Base-by-base conservation (phyloP, 2,888 invertebrate genomes). In the Allophyes oxyacanthae region DNA sequence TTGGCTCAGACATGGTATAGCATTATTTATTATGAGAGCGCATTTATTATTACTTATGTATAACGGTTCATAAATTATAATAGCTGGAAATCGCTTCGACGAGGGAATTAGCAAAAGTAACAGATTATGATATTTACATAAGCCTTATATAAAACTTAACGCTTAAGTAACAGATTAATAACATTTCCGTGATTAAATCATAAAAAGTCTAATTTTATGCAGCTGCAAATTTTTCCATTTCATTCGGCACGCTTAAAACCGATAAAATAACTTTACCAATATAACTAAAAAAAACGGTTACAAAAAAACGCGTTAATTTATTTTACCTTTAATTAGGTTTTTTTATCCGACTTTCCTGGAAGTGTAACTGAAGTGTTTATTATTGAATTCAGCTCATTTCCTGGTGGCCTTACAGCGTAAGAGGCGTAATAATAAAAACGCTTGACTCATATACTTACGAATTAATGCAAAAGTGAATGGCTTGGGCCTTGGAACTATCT, bases 401-500 rank as follows among this genome's bases (percentile, higher is more conserved):
- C 75, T 74, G 74, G 25, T 72, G 69, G 20, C 77, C 74, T 75
- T 66, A 56, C n/a, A 2, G 0, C 9, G 51, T 64, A 53, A 64
- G 50, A 61, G 56, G 40, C 13, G 14, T 59, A n/a, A 46, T 63
- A 52, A 58, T 51, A 71, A 75, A 71, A 66, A 66, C 34, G 8
- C n/a, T 67, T 72, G 74, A 75, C 36, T 75, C 57, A 63, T 45
- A 40, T 10, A 30, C 33, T 15, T 8, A 64, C 46, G 41, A 53
- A 51, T 63, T 43, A 34, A 59, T 41, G 37, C 55, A 53, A 51
- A 73, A 74, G 74, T 74, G 74, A 74, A 75, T 42, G 73, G 69
- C 0, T 14, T 0, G 2, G 34, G 28, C 74, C 74, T 74, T 74
- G 74, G 50, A 57, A 28, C 20, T 25, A 36, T 72, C 72, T 74